Conservation (phyloP, 2,113 vertebrate species). For the Eulemur rufifrons region DNA sequence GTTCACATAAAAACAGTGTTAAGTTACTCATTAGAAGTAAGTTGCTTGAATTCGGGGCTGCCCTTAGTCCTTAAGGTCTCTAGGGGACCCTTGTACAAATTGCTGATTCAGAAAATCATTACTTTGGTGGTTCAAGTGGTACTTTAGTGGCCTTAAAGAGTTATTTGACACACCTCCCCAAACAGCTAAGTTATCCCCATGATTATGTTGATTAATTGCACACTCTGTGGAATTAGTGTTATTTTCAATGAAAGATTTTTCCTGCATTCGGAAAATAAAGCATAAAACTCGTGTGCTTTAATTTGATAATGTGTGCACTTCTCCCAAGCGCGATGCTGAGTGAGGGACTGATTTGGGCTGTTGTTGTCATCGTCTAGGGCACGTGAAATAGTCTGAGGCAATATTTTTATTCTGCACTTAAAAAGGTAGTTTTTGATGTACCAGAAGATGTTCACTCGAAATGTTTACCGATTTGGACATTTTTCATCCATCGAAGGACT, state of each 20-base stretch:
- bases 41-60: slow-evolving; percentile 46
- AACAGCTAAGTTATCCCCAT: slow-evolving; percentile 70
- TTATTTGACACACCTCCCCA: slow-evolving; percentile 74
- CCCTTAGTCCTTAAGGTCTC: slow-evolving; percentile 53
- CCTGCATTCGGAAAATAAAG: slow-evolving; percentile 56
- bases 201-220: slow-evolving; percentile 78
- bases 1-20: not conserved
- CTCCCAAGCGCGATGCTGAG: not conserved
- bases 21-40: slow-evolving; percentile 47
- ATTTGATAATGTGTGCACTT: not conserved
- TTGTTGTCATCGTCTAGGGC: not conserved
- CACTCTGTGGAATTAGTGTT: slow-evolving; percentile 73
- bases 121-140: slow-evolving; percentile 71
- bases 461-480: not conserved
- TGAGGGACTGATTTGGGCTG: not conserved
- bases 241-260: slow-evolving; percentile 70
- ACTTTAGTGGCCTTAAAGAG: slow-evolving; percentile 74
- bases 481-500: not conserved
- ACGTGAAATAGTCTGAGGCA: not conserved
- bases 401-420: not conserved
- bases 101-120: slow-evolving; percentile 78
- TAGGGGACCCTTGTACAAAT: slow-evolving; percentile 75
- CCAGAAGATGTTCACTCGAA: not conserved
- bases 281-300: slow-evolving; percentile 34
- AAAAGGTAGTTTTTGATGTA: not conserved